phyloP scores from a whole-genome alignment of 2,888 invertebrate genomes.

The Balanococcus diminutus region DNA sequence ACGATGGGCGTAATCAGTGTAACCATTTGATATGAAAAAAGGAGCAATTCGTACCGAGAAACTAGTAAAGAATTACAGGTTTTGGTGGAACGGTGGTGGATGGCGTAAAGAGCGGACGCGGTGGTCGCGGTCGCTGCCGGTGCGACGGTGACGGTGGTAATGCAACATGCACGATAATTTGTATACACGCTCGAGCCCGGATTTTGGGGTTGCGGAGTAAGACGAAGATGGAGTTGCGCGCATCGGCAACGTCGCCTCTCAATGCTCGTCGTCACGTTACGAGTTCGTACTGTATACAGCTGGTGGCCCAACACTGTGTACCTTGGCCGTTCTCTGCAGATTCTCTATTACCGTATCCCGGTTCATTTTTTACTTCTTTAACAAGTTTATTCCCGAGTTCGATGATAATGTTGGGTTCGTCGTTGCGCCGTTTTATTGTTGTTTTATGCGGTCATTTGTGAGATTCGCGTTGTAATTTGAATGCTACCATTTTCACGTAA shows the following conservation, averaged over 20 bases:
- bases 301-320: constrained; percentile 10
- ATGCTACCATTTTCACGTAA: neutral
- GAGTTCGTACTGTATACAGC: neutral
- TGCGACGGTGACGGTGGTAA: constrained; percentile 31
- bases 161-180: constrained; percentile 19
- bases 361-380: neutral
- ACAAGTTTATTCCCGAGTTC: neutral
- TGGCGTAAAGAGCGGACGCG: neutral
- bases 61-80: constrained; percentile 35
- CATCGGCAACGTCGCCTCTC: constrained; percentile 4
- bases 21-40: constrained; percentile 17
- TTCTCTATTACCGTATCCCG: constrained; percentile 2
- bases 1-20: constrained; percentile 29
- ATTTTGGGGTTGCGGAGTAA: constrained; percentile 2
- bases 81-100: constrained; percentile 24
- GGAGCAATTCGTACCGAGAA: neutral
- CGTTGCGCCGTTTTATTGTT: constrained; percentile 7
- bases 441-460: neutral
- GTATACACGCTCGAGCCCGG: neutral
- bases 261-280: constrained; percentile 29
- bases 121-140: neutral
- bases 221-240: neutral
- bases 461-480: neutral
- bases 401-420: neutral
- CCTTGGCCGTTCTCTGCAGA: constrained; percentile 38